Evolutionary conservation across 2,113 vertebrate genomes (phyloP).

Genomic region (Cyprinodon tularosa): DNA sequence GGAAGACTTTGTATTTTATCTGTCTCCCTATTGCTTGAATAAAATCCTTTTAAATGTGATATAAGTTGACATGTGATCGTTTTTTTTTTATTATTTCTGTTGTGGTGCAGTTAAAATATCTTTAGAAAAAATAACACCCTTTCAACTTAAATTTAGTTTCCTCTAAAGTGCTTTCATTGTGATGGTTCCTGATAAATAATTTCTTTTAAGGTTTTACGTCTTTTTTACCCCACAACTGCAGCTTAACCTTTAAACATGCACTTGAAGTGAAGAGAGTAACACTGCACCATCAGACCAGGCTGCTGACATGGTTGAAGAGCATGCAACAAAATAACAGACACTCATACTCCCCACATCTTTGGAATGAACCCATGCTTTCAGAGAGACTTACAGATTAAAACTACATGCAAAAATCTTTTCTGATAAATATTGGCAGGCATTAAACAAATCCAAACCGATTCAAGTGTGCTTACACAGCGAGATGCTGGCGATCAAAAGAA

Average conservation of each 20-base stretch:
- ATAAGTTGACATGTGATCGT: slow-evolving; percentile 30
- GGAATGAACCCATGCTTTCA: slow-evolving; percentile 50
- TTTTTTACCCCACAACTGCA: slow-evolving; percentile 16
- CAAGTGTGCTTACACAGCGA: slow-evolving; percentile 49
- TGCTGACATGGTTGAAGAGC: neutral
- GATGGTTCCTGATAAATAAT: neutral
- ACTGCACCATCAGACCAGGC: slow-evolving; percentile 19
- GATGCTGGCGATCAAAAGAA: slow-evolving; percentile 28
- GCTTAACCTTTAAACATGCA: slow-evolving; percentile 52
- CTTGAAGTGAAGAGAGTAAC: slow-evolving; percentile 40
- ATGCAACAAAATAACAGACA: neutral
- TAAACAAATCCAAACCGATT: slow-evolving; percentile 6
- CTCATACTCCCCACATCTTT: slow-evolving; percentile 10
- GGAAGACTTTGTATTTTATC: neutral
- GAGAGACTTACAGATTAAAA: neutral
- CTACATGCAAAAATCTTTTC: slow-evolving; percentile 20
- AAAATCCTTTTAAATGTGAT: slow-evolving; percentile 8
- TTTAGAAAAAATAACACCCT: neutral
- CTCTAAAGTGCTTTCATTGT: neutral
- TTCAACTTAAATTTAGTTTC: slow-evolving; percentile 2
- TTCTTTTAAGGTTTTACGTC: slow-evolving; percentile 23
- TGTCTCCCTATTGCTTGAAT: slow-evolving; percentile 4
- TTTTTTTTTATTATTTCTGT: neutral
- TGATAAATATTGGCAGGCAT: neutral
- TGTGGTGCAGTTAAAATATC: too few relatives aligned